Percentiles rank a stretch among this genome's conserved stretches.
These are phyloP conservation scores for Monochamus saltuarius DNA, from an alignment of 1,140 invertebrate genomes.

Conservation along the genomic window DNA sequence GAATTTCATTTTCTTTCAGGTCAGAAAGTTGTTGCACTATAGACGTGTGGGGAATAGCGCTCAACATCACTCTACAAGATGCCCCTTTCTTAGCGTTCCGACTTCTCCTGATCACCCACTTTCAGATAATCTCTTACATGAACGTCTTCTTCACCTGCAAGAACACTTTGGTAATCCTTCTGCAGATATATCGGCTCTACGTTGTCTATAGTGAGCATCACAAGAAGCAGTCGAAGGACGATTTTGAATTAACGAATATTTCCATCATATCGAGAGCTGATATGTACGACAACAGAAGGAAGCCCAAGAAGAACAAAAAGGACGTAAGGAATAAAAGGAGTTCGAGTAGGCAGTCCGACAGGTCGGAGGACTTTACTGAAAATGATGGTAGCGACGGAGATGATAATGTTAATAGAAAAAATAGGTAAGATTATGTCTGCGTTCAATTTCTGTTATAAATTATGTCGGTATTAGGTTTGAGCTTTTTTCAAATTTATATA, in stretches of 20 bases:
- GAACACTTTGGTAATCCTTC: conserved; percentile 81
- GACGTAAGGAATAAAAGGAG: not conserved
- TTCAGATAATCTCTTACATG: conserved; percentile 87
- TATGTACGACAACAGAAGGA: conserved; percentile 15
- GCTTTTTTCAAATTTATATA: too few species aligned
- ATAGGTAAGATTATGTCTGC: conserved; percentile 25
- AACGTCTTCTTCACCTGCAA: conserved; percentile 93
- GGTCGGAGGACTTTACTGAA: conserved; percentile 19
- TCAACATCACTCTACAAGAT: conserved; percentile 78
- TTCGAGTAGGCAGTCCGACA: not conserved
- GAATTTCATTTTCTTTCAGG: conserved; percentile 39
- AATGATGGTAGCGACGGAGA: conserved; percentile 25
- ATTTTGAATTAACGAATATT: conserved; percentile 51
- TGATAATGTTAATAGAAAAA: conserved; percentile 10
- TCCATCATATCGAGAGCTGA: conserved; percentile 60
- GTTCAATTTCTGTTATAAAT: not conserved
- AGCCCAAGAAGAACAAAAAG: conserved; percentile 19
- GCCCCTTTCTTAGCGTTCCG: conserved; percentile 83
- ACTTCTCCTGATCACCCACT: conserved; percentile 80
- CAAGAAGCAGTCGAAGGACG: conserved; percentile 52
- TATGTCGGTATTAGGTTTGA: too few species aligned
- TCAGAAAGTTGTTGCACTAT: conserved; percentile 73
- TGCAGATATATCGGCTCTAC: conserved; percentile 81
- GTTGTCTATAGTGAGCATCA: conserved; percentile 73
- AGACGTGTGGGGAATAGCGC: conserved; percentile 79